Conservation (phyloP, 1,140 invertebrate species). For the Drosophila kikkawai region DNA sequence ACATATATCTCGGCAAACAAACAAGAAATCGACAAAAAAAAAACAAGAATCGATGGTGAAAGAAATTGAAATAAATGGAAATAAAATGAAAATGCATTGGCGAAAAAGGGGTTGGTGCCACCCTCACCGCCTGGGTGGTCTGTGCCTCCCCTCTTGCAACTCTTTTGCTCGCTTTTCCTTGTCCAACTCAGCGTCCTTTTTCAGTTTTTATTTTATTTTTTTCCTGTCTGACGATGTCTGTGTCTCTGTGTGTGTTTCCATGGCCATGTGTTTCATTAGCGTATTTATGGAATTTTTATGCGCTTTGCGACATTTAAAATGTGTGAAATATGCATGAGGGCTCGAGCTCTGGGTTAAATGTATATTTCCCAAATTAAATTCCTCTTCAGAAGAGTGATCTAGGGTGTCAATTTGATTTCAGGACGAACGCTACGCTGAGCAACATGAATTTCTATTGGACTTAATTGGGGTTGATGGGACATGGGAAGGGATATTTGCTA, state of each 20-base stretch:
- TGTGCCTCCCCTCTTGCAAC: background rate
- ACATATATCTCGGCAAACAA: slow-evolving; percentile 17
- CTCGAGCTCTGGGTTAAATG: slow-evolving; percentile 41
- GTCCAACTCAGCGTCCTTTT: slow-evolving; percentile 6
- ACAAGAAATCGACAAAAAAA: background rate
- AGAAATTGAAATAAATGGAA: slow-evolving; percentile 54
- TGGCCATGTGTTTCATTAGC: slow-evolving; percentile 75
- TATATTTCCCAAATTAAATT: slow-evolving; percentile 63
- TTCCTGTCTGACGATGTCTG: slow-evolving; percentile 8
- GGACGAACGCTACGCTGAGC: slow-evolving; percentile 6
- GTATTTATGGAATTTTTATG: slow-evolving; percentile 79
- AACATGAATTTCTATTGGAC: slow-evolving; percentile 35
- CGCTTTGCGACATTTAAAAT: slow-evolving; percentile 61
- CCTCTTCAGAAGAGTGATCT: slow-evolving; percentile 14
- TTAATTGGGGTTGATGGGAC: slow-evolving; percentile 27
- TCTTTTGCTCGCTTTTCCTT: slow-evolving; percentile 20
- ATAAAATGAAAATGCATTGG: slow-evolving; percentile 58
- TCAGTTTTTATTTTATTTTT: background rate
- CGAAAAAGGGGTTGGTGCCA: background rate
- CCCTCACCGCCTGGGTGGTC: slow-evolving; percentile 43
- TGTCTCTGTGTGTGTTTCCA: slow-evolving; percentile 5
- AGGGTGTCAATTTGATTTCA: slow-evolving; percentile 44
- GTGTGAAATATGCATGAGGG: slow-evolving; percentile 61
- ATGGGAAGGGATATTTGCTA: background rate
- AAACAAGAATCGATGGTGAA: slow-evolving; percentile 16